These are phyloP conservation scores for Ispidina lecontei DNA, from an alignment of 2,797 vertebrate species.

Conservation along the genomic window DNA sequence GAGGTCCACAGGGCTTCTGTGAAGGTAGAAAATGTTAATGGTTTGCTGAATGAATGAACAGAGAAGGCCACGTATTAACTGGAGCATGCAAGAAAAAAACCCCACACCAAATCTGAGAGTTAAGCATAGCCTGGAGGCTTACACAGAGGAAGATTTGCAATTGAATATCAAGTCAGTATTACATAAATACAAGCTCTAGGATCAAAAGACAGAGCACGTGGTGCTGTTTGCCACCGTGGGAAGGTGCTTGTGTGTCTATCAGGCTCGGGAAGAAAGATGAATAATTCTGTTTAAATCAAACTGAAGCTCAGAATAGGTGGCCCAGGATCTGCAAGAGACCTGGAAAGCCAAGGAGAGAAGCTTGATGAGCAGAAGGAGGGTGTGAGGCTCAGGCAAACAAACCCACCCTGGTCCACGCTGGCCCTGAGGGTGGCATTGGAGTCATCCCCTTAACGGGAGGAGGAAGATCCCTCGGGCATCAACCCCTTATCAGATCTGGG, in stretches of 20 bases:
- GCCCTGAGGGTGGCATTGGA: rapidly evolving
- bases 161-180: neutral
- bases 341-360: neutral
- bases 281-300: neutral
- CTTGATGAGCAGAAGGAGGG: neutral
- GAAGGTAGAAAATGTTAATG: neutral
- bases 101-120: neutral
- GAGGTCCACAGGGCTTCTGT: neutral
- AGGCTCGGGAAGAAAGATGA: neutral
- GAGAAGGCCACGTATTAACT: neutral
- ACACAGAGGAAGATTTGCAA: neutral
- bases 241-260: neutral
- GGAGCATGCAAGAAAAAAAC: neutral
- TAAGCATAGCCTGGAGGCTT: neutral
- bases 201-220: neutral
- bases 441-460: neutral
- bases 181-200: neutral
- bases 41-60: neutral
- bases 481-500: neutral
- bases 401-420: rapidly evolving
- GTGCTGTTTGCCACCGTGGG: neutral
- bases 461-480: neutral
- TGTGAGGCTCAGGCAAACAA: neutral
- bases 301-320: neutral
- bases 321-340: neutral